Conservation (phyloP, 2,797 vertebrate genomes). For the Phalloptychus januarius region DNA sequence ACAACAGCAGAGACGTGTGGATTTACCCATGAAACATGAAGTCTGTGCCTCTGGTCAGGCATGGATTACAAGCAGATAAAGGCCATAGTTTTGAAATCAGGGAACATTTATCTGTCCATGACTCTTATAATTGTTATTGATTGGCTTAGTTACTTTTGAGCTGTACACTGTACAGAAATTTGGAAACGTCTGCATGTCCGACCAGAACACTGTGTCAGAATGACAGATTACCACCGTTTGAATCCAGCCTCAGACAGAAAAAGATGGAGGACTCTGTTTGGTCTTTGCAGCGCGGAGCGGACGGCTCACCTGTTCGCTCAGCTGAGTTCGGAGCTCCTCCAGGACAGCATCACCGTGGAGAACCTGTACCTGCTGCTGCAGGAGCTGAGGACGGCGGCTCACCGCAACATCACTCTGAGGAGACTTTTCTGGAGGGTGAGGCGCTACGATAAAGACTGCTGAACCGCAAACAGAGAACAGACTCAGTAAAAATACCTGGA, state of each 20-base stretch:
- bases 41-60: too few species aligned
- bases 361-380: constrained; percentile 77
- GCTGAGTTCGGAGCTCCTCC: constrained; percentile 81
- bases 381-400: constrained; percentile 79
- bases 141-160: too few species aligned
- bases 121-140: too few species aligned
- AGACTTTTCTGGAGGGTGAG: constrained; percentile 87
- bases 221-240: too few species aligned
- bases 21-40: neutral
- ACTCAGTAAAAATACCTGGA: neutral
- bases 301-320: constrained; percentile 80
- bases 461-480: neutral
- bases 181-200: too few species aligned
- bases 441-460: rapidly evolving
- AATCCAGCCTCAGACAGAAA: too few species aligned
- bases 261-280: neutral
- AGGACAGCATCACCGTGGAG: constrained; percentile 74
- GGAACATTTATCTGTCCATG: too few species aligned
- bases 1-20: too few species aligned
- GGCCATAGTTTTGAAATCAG: too few species aligned
- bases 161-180: too few species aligned
- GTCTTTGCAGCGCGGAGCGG: constrained; percentile 76
- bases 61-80: too few species aligned
- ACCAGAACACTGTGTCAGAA: too few species aligned
- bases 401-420: constrained; percentile 70